Base-by-base conservation (phyloP, 1,140 invertebrate genomes). In the Euwallacea fornicatus region DNA sequence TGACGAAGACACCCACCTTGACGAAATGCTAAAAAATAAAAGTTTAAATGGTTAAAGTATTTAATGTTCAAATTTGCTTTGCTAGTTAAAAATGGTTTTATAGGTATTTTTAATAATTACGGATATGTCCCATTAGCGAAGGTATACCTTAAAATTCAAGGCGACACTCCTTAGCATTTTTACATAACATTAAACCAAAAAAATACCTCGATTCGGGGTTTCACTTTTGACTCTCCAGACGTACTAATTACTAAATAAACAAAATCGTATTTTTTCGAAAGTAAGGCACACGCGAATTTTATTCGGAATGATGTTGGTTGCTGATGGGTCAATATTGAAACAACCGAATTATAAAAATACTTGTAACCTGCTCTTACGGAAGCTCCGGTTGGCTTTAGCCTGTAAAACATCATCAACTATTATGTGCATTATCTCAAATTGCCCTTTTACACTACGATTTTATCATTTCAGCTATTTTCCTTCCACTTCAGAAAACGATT, bases 321-420 rank as follows among this genome's bases (percentile, higher is more conserved):
- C 53, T 66, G 60, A 43, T 7, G 47, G 59, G 54, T 43, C 66
- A 72, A 72, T 72, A 72, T 72, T 72, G 70, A 72, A 66, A 66
- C 65, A 72, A 72, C 66, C 64, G 65, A 63, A 66, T 72, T 72
- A 72, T 66, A 72, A 66, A 72, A 72, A 58, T 72, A 11, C 46
- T 10, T 11, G 2, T 33, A 33, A 2, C 4, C 21, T 33, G 21
- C 4, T 33, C 21, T 33, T 33, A 33, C 21, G 21, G 21, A 33
- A 33, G 4, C 21, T 33, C 21, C 21, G 21, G 21, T 33, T 33
- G 21, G 4, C 21, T 33, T 33, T 33, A 33, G 4, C 21, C 1
- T 33, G 21, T 33, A 33, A 33, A 33, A 33, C 21, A 33, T 33
- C 21, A 33, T 33, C 21, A 33, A 2, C 21, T 33, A 33, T 33